Evolutionary conservation across 1,140 invertebrate species (phyloP), one percentile per base, ranked within the genome.

Genomic region (Drosophila persimilis): DNA sequence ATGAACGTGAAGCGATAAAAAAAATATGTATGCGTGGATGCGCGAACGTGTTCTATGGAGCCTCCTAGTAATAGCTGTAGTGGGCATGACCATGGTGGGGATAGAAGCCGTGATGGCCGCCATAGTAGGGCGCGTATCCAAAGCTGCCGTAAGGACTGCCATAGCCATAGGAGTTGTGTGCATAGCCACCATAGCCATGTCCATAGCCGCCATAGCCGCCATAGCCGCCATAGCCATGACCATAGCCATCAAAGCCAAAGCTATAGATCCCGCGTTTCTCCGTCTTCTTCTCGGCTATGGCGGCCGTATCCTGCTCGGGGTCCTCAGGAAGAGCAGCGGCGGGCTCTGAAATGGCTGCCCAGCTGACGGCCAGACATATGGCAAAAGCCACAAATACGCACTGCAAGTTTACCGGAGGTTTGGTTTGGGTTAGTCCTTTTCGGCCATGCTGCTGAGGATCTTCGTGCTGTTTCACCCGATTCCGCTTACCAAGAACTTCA

Each of bases 241-340:
- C 79, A 22, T 73, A 79, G 31, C 51, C 51, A 13, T 29, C 63
- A 4, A 64, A 66, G 1, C 83, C 89, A 11, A 90, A 89, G 1
- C 89, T 89, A 24, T 84, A 90, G 26, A 89, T 86, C 6, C 89
- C 89, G 13, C 89, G 78, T 39, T 90, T 90, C 24, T 90, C 85
- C 2, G 80, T 89, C 67, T 89, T 90, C 69, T 90, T 90, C 13
- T 80, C 89, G 9, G 41, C 80, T 9, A 85, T 46, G 6, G 70
- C 44, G 8, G 57, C 53, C 20, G 69, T 31, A 6, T 77, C 77
- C 2, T 63, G 57, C 1, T 66, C 73, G 9, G 56, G 50, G 8
- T 56, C 48, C n/a, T 48, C 64, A 2, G 48, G 51, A 5, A 13
- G 35, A 39, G 35, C 35, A 39, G 3, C 35, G 11, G 64, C 72